These are phyloP conservation scores for Bibio marci DNA, from an alignment of 2,888 invertebrate species.

Conservation along the genomic window DNA sequence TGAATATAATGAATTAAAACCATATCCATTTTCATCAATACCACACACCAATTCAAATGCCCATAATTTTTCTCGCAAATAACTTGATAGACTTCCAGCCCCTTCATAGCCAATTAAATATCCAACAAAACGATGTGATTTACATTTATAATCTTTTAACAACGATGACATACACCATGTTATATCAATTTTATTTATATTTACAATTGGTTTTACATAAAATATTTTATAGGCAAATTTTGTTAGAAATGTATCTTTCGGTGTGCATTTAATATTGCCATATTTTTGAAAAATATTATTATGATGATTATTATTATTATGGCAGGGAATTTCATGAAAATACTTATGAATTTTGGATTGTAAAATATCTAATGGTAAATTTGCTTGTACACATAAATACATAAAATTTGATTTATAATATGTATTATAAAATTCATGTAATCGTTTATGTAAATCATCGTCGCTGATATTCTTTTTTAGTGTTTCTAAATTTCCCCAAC, in stretches of 20 bases:
- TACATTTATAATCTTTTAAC: conserved; percentile 39
- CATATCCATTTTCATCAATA: conserved; percentile 46
- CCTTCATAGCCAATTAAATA: conserved; percentile 78
- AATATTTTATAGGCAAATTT: conserved; percentile 31
- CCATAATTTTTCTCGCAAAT: conserved; percentile 49
- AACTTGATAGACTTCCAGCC: conserved; percentile 62
- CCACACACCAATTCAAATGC: conserved; percentile 23
- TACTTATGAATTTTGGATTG: conserved; percentile 33
- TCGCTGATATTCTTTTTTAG: conserved; percentile 49
- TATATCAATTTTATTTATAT: conserved; percentile 43
- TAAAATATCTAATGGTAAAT: conserved; percentile 24
- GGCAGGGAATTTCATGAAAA: conserved; percentile 38
- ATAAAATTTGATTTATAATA: conserved; percentile 80
- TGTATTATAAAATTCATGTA: conserved; percentile 55
- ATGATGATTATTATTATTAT: conserved; percentile 12
- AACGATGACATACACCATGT: conserved; percentile 26
- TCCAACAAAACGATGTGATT: conserved; percentile 49
- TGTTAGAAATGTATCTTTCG: conserved; percentile 18
- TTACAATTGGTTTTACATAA: conserved; percentile 58
- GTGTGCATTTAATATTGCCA: too few relatives aligned
- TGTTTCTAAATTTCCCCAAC: conserved; percentile 70
- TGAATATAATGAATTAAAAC: conserved; percentile 62
- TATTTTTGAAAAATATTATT: too few relatives aligned
- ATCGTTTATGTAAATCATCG: conserved; percentile 44
- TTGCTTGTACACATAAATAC: conserved; percentile 67